Evolutionary conservation across 2,888 invertebrate species (phyloP).

Genomic region (Gastracanthus pulcherrimus): DNA sequence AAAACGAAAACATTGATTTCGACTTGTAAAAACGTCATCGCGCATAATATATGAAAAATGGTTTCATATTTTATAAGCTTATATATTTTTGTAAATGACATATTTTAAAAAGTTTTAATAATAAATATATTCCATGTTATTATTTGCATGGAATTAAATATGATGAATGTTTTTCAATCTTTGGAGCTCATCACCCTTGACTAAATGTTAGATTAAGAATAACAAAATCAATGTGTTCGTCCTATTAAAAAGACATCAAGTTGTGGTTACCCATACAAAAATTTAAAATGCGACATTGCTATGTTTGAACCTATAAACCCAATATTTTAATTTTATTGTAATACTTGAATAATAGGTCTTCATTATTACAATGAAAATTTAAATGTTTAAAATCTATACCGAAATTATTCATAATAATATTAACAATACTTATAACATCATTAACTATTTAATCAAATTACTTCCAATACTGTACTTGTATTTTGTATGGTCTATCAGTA

Average conservation of each 20-base stretch:
- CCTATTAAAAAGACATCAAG: neutral
- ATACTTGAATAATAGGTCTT: no score
- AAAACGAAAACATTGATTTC: constrained; percentile 20
- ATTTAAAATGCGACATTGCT: neutral
- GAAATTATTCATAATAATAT: neutral
- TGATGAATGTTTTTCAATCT: neutral
- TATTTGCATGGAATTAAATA: neutral
- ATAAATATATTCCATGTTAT: neutral
- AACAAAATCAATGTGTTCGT: constrained; percentile 15
- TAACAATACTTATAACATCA: neutral
- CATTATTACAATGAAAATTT: no score
- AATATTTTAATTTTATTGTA: no score
- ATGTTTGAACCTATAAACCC: neutral
- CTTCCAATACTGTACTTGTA: neutral
- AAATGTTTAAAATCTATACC: no score
- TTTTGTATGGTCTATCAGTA: neutral
- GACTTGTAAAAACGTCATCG: neutral
- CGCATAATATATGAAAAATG: no score
- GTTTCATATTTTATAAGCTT: no score
- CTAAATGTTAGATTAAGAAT: neutral
- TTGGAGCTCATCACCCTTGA: neutral
- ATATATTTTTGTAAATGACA: neutral
- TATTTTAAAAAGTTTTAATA: neutral
- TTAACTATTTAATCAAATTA: neutral
- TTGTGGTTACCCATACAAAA: neutral